A percentile compares a stretch with the other conserved stretches of the same genome.
These are phyloP conservation scores for Dromococcyx pavoninus DNA, from an alignment of 2,797 vertebrate species.

Conservation along the genomic window DNA sequence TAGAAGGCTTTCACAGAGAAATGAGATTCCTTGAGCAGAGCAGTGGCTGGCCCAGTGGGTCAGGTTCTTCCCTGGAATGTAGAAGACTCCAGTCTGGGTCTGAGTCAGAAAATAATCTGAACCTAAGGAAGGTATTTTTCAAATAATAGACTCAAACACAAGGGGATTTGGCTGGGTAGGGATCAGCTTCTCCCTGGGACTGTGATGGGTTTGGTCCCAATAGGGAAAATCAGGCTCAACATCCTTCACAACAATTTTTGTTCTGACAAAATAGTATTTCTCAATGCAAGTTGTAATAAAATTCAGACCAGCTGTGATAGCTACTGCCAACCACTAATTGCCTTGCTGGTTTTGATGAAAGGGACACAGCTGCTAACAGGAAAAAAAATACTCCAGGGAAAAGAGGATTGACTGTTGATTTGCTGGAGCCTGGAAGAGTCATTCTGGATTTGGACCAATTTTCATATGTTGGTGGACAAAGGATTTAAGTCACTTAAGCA, in stretches of 20 bases:
- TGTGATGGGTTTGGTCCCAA: neutral
- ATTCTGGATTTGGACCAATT: neutral
- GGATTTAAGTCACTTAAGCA: neutral
- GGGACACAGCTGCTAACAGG: neutral
- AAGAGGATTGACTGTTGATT: neutral
- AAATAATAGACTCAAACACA: neutral
- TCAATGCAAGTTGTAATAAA: neutral
- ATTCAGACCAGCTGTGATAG: neutral
- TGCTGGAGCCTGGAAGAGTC: neutral
- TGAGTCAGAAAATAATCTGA: neutral
- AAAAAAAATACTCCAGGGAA: neutral
- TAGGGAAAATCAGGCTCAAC: neutral
- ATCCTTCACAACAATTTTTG: neutral
- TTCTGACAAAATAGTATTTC: neutral
- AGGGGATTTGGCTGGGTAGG: neutral
- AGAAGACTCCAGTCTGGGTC: neutral
- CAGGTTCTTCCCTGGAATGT: neutral
- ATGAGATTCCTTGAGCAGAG: neutral
- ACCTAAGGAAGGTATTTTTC: neutral
- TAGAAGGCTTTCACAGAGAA: neutral
- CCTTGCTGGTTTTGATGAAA: neutral
- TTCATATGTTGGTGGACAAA: neutral
- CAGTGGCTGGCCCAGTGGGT: neutral
- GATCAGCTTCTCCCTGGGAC: neutral
- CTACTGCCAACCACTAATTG: neutral